Conservation (phyloP, 2,888 invertebrate species). For the Ormyrus thymus region DNA sequence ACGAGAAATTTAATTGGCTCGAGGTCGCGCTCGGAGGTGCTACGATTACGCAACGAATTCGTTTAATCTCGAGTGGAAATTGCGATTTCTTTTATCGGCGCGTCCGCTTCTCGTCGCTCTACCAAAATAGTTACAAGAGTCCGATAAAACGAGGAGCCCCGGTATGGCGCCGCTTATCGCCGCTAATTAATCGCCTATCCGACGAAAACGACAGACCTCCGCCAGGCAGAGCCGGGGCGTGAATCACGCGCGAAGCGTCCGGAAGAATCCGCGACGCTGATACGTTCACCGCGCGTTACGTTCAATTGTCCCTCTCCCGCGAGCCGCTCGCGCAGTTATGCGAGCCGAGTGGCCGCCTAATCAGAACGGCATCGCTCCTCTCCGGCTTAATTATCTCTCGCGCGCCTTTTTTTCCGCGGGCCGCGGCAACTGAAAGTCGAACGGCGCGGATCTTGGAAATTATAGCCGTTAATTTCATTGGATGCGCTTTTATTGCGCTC, state of each 20-base stretch:
- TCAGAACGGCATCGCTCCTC: constrained; percentile 3
- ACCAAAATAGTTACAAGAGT: too few species aligned
- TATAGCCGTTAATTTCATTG: constrained; percentile 11
- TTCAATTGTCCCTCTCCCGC: not conserved
- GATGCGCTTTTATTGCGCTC: not conserved
- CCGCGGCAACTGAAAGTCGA: not conserved
- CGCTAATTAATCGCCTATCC: too few species aligned
- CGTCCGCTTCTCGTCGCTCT: too few species aligned
- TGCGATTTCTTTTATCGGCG: too few species aligned
- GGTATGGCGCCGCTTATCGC: too few species aligned
- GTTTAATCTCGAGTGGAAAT: too few species aligned
- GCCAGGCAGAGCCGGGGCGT: not conserved
- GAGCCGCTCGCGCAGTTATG: not conserved
- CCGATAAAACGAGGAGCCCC: too few species aligned
- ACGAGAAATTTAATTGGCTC: too few species aligned
- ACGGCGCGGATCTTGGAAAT: not conserved
- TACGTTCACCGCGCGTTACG: not conserved
- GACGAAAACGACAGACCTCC: too few species aligned
- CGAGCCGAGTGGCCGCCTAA: constrained; percentile 4
- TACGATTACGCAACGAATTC: too few species aligned
- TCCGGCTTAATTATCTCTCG: not conserved
- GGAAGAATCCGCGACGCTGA: constrained; percentile 3
- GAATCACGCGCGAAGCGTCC: constrained; percentile 8
- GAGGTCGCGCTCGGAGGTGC: too few species aligned
- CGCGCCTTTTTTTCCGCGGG: not conserved